Evolutionary conservation across 30 jellyfish, hydroid and myxozoan species (phyloP).

Genomic region (Aurelia aurita): DNA sequence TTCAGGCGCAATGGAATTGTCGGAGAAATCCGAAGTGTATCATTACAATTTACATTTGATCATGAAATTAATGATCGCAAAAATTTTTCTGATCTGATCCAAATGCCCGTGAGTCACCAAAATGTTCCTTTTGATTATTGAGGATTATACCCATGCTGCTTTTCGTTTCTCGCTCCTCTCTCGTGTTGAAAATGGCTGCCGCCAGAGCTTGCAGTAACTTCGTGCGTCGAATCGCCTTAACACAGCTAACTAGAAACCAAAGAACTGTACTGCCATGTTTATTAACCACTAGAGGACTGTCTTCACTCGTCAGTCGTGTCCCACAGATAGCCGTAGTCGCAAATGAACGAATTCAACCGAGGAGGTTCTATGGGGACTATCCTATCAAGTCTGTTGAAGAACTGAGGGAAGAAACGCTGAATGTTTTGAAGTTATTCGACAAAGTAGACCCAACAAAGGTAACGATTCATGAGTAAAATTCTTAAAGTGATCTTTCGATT

Average conservation of each 20-base stretch:
- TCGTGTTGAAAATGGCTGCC: constrained; percentile 85
- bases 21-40: no score
- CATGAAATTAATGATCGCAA: no score
- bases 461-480: background rate
- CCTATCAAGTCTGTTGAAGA: constrained; percentile 51
- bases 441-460: constrained; percentile 96
- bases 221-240: constrained; percentile 40
- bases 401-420: constrained; percentile 69
- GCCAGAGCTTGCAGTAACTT: constrained; percentile 66
- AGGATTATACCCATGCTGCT: constrained; percentile 37
- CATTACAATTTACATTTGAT: no score
- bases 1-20: no score
- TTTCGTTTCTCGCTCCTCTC: constrained; percentile 38
- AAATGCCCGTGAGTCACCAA: no score
- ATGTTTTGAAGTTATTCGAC: constrained; percentile 87
- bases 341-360: constrained; percentile 26
- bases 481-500: no score
- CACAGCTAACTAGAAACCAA: constrained; percentile 37
- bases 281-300: constrained; percentile 26
- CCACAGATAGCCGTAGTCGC: constrained; percentile 42
- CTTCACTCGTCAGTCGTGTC: constrained; percentile 58
- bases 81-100: no score
- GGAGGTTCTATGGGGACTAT: constrained; percentile 46
- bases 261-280: constrained; percentile 13
- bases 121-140: background rate